phyloP scores from a whole-genome alignment of 2,113 vertebrate genomes.

The Aegypius monachus region DNA sequence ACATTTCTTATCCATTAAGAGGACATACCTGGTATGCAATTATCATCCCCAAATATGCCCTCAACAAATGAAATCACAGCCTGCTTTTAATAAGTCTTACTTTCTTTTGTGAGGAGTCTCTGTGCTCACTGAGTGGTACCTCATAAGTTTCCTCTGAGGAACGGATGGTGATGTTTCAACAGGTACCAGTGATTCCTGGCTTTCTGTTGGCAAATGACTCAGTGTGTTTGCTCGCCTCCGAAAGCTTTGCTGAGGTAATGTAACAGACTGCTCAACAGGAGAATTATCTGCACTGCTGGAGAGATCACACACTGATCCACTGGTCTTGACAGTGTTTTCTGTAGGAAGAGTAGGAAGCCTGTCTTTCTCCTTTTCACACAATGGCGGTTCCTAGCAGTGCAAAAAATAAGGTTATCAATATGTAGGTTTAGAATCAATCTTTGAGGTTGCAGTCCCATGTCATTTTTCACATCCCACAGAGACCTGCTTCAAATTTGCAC shows the following conservation, averaged over 20 bases:
- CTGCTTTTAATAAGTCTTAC: constrained; percentile 73
- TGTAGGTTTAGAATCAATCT: background rate
- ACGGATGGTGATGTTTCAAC: constrained; percentile 66
- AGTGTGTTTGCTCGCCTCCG: constrained; percentile 87
- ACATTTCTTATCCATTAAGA: background rate
- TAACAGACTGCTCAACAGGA: background rate
- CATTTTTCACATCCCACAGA: background rate
- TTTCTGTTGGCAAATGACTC: constrained; percentile 80
- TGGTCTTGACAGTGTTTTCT: constrained; percentile 64
- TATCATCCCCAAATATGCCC: background rate
- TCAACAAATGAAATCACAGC: background rate
- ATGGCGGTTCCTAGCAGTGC: constrained; percentile 36
- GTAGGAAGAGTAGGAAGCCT: background rate
- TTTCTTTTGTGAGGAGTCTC: constrained; percentile 90
- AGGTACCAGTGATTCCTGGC: constrained; percentile 41
- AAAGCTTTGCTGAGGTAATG: constrained; percentile 73
- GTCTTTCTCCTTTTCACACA: constrained; percentile 54
- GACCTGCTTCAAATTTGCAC: background rate
- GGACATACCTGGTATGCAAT: background rate
- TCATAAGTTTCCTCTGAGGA: constrained; percentile 88
- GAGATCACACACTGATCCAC: constrained; percentile 83
- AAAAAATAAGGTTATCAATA: background rate
- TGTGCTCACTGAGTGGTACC: constrained; percentile 97
- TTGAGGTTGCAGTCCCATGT: background rate
- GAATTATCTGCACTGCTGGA: constrained; percentile 63